Conservation (phyloP, 2,797 vertebrate species). For the Coranthus polyacanthus region DNA sequence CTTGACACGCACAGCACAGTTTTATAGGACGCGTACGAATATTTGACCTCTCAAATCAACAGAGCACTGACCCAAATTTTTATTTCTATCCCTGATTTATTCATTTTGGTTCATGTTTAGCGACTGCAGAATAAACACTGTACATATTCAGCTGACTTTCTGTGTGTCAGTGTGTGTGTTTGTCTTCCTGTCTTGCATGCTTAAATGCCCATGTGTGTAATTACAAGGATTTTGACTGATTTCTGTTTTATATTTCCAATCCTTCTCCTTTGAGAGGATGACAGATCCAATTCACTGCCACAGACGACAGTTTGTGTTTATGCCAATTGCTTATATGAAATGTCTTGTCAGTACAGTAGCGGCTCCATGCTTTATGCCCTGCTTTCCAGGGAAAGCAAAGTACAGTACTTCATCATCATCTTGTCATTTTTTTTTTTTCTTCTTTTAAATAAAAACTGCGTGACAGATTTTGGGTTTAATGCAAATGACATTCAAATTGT, state of each 20-base stretch:
- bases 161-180: slow-evolving; percentile 1
- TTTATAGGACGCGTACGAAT: slow-evolving; percentile 27
- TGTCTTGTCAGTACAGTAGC: slow-evolving; percentile 55
- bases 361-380: slow-evolving; percentile 26
- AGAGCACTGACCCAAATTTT: slow-evolving; percentile 26
- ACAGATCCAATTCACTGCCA: slow-evolving; percentile 66
- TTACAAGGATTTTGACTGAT: slow-evolving; percentile 64
- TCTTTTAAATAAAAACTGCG: slow-evolving; percentile 6
- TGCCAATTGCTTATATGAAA: slow-evolving; percentile 60
- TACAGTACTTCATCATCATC: slow-evolving; percentile 39
- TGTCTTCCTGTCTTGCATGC: slow-evolving; percentile 3
- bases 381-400: slow-evolving; percentile 44
- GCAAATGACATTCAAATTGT: slow-evolving; percentile 12
- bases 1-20: neutral
- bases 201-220: slow-evolving; percentile 51
- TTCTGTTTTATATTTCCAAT: slow-evolving; percentile 61
- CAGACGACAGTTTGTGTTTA: slow-evolving; percentile 58
- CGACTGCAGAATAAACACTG: neutral
- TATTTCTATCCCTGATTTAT: neutral
- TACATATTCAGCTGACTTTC: neutral
- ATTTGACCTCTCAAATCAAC: slow-evolving; percentile 33
- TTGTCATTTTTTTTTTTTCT: slow-evolving; percentile 22
- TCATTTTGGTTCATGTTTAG: slow-evolving; percentile 3
- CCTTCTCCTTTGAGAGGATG: slow-evolving; percentile 53
- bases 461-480: slow-evolving; percentile 26